Evolutionary conservation across 2,113 vertebrate species (phyloP).

Genomic region (Acinonyx jubatus): DNA sequence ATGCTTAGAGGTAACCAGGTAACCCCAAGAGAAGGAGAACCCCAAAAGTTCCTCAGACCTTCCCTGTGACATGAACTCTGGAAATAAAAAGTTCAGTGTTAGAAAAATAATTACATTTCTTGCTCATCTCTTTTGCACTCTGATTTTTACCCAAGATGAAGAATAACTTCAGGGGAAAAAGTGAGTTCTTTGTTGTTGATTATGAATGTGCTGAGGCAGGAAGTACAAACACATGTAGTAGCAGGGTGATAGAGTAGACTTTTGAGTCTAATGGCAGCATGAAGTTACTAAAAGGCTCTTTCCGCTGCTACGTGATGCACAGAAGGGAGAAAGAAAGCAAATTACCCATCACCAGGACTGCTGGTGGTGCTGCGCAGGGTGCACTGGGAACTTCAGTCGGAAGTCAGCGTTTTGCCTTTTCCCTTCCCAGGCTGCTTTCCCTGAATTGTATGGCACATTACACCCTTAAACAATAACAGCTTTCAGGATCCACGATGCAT

Average conservation of each 20-base stretch:
- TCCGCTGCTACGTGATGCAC: neutral
- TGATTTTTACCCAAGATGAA: neutral
- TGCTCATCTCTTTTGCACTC: neutral
- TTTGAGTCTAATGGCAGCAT: neutral
- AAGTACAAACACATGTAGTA: neutral
- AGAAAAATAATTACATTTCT: neutral
- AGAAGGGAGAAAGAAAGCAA: neutral
- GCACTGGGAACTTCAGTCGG: neutral
- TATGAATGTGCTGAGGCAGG: neutral
- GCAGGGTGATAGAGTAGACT: neutral
- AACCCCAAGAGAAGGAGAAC: neutral
- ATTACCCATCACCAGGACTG: no score
- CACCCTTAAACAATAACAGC: constrained; percentile 72
- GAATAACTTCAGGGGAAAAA: neutral
- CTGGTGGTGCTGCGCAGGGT: neutral
- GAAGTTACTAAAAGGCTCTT: neutral
- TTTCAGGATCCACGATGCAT: constrained; percentile 66
- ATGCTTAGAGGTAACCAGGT: neutral
- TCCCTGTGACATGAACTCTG: neutral
- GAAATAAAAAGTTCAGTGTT: neutral
- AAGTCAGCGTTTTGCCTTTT: neutral
- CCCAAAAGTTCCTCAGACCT: neutral
- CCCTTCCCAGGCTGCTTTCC: neutral
- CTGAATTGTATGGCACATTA: constrained; percentile 59
- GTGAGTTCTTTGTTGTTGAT: neutral